phyloP scores from a whole-genome alignment of 35 echinoderm and acorn worm species.

The Stichopus chloronotus region DNA sequence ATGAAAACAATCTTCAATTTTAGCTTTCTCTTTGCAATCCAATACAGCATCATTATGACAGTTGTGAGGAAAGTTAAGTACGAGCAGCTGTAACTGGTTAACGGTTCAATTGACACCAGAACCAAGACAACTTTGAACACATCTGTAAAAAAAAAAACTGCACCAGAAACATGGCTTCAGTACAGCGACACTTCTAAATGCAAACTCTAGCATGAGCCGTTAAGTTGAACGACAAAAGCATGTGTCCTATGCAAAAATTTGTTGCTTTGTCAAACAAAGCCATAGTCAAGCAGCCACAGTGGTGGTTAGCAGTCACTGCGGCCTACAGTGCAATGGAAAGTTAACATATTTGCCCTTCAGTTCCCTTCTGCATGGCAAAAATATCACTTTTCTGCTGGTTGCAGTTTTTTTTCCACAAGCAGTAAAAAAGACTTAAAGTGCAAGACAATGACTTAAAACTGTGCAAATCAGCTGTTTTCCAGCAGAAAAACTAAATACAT shows the following conservation, averaged over 20 bases:
- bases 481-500: too few species aligned
- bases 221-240: not conserved
- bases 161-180: too few species aligned
- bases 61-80: too few species aligned
- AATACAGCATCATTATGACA: too few species aligned
- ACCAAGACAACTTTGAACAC: too few species aligned
- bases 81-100: too few species aligned
- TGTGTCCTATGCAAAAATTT: not conserved
- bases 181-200: not conserved
- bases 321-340: not conserved
- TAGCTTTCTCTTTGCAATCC: too few species aligned
- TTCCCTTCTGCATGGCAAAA: not conserved
- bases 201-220: not conserved
- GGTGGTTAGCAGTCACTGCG: not conserved
- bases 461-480: too few species aligned
- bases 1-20: too few species aligned
- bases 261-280: not conserved
- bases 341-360: not conserved
- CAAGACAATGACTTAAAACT: too few species aligned
- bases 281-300: not conserved
- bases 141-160: too few species aligned
- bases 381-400: not conserved
- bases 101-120: too few species aligned
- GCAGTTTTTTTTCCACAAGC: not conserved
- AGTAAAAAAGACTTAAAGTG: not conserved